Evolutionary conservation across 1,140 invertebrate genomes (phyloP), one percentile per base, ranked within the genome.

Genomic region (Heliconius himera): DNA sequence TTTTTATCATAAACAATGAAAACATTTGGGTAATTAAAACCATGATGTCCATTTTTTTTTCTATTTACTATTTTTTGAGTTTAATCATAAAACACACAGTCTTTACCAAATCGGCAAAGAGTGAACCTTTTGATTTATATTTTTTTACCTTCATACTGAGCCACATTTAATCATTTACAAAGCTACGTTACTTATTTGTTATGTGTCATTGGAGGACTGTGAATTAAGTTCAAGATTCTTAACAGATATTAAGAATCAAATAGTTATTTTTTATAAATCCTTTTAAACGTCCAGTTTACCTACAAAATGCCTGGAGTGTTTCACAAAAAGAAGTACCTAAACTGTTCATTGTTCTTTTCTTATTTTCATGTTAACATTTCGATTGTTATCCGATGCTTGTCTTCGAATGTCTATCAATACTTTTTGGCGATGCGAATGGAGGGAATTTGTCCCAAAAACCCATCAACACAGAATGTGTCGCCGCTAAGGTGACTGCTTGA

Each of bases 291-390:
- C 60, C 60, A 66, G 26, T 66, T 66, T 66, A 26, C 60, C 13
- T 66, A 66, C 60, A 66, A 66, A 66, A 66, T 66, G 60, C 26
- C 22, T 66, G 22, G 26, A 72, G 76, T 77, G 70, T 51, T 8
- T 49, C 8, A 54, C 54, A 80, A 80, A 80, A 80, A 80, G 70
- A 76, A 66, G 41, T 77, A 77, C 33, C 49, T 56, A 77, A 81
- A 81, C 76, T 76, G 80, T 81, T 76, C 66, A 78, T 85, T 76
- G 82, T 91, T 83, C 78, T 80, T 66, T 81, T 83, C 77, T 90
- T 91, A 83, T 89, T 89, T 82, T 87, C 82, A 82, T 90, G 87
- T 90, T 88, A 90, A 87, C 85, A 89, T 91, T 89, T 90, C 90
- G 91, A 91, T 92, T 90, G 88, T 90, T 89, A 88, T 91, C 88